Base-by-base conservation (phyloP, 2,888 invertebrate genomes). In the Pharmacophagus antenor region DNA sequence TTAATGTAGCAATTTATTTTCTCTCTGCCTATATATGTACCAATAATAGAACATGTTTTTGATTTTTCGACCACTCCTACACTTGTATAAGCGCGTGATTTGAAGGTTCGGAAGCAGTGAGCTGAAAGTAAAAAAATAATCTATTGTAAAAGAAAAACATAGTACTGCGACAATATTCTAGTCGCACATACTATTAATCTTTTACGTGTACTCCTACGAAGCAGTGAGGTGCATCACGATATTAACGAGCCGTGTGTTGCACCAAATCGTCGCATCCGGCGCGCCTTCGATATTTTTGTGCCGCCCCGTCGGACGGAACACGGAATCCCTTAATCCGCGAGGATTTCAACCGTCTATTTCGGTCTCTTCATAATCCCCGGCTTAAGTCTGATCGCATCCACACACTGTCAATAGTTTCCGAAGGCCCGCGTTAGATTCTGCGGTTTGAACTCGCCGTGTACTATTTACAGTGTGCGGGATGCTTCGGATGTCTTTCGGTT, bases 361-460 rank as follows among this genome's bases (percentile, higher is more conserved):
- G 89, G 90, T 88, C 88, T 85, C 83, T 82, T 89, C 87, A 88
- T 89, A 90, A 90, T 89, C 89, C 89, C 76, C 56, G 77, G 88
- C 86, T 90, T 90, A 90, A 85, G 85, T 82, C 80, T 88, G 90
- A 90, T 90, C 87, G 89, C 86, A 86, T 88, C 90, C 90, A 89
- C 88, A 88, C 85, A 85, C 89, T 89, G 90, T 90, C 90, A 89
- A 90, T 90, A 90, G 90, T 90, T 90, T 87, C 77, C 80, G 87
- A 87, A 85, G 86, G 83, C 81, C 84, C 76, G 78, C 76, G 84
- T 80, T 83, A 84, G 72, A 75, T 88, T 86, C 86, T 88, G 89
- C 82, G 89, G 89, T 87, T 71, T 77, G 73, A 68, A 71, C 72
- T 77, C 77, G 75, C 75, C 80, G 77, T 78, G 80, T 82, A 79